These are phyloP conservation scores for Acanthosoma haemorrhoidale DNA, from an alignment of 2,888 invertebrate species.

Conservation along the genomic window DNA sequence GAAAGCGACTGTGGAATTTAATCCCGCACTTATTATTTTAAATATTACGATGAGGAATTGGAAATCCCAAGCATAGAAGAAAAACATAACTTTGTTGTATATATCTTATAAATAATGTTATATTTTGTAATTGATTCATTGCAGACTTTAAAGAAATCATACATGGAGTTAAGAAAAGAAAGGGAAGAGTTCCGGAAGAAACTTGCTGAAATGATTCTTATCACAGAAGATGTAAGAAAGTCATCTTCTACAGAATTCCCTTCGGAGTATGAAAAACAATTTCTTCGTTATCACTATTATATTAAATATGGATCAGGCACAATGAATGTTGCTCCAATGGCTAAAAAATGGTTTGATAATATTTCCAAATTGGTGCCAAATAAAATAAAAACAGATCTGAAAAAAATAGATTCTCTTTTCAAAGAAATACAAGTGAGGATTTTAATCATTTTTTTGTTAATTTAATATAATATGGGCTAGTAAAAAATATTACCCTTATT, in stretches of 20 bases:
- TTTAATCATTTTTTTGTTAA: not conserved
- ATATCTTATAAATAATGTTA: too few species aligned
- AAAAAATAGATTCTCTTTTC: slow-evolving; percentile 35
- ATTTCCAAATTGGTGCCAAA: slow-evolving; percentile 61
- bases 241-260: slow-evolving; percentile 50
- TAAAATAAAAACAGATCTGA: slow-evolving; percentile 50
- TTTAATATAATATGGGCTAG: not conserved
- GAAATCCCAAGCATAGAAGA: too few species aligned
- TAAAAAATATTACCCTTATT: not conserved
- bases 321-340: slow-evolving; percentile 79
- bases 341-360: slow-evolving; percentile 63
- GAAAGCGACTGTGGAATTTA: too few species aligned
- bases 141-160: slow-evolving; percentile 43
- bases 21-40: too few species aligned
- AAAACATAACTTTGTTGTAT: not conserved
- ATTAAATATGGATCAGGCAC: slow-evolving; percentile 86
- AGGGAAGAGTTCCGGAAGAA: slow-evolving; percentile 77
- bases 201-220: slow-evolving; percentile 67
- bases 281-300: slow-evolving; percentile 82
- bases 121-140: too few species aligned
- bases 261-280: slow-evolving; percentile 62
- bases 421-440: slow-evolving; percentile 38
- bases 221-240: slow-evolving; percentile 45
- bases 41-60: too few species aligned
- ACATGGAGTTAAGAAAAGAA: slow-evolving; percentile 63